Base-by-base conservation (phyloP, 2,113 vertebrate species). In the Gambusia affinis region DNA sequence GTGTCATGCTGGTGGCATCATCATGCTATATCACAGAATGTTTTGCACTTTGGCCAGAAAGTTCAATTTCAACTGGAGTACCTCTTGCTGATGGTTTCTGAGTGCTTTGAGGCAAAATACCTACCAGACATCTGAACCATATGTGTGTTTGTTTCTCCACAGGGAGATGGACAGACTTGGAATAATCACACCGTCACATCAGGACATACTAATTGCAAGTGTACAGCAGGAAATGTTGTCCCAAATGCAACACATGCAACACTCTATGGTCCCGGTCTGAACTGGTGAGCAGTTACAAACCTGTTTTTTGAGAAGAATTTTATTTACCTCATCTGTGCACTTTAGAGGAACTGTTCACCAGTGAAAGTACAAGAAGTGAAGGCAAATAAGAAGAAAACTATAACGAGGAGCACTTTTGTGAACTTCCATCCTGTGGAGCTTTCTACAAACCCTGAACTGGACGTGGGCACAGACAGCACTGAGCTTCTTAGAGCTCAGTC, bases 301-400 rank as follows among this genome's bases (percentile, higher is more conserved):
- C 87, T 94, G 67, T 83, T 79, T 37, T 37, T 75, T 64, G 19
- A 78, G 82, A 90, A 85, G 72, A 87, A 76, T 85, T 96, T 96
- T 94, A 96, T 97, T 97, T 98, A 99, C 98, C 97, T 99, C 97
- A 98, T 98, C 95, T 96, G 97, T 97, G 98, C 98, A 99, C 98
- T 99, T 99, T 98, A 99, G 97, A 96, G 95, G 94, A 85, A 90
- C 85, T 74, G 78, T 90, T 85, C 73, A 83, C 87, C 80, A 83
- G 84, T 84, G 85, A 89, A 75, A 82, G 79, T 72, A 85, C 68
- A 81, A 70, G 70, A 66, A 83, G 62, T 3, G 39, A 57, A 84
- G 68, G 61, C 14, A 73, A 73, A 64, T 72, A 60, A 24, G 66
- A 65, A 39, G 6, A 35, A 65, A 37, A 19, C 51, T 72, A 74